Evolutionary conservation across 2,113 vertebrate species (phyloP).

Genomic region (Maccullochella peelii): DNA sequence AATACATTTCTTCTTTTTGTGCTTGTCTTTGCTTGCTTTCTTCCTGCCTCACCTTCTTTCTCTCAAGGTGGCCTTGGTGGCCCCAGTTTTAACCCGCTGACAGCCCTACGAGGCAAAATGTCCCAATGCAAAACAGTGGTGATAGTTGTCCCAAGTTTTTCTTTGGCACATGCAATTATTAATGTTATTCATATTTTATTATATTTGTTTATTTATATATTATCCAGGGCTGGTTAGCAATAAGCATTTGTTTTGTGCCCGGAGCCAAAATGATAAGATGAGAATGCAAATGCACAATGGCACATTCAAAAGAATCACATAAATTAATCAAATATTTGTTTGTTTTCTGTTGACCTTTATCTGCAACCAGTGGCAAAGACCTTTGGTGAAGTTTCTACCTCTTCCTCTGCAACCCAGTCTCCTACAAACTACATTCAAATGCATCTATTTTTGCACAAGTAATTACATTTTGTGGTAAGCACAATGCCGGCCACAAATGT

Average conservation of each 20-base stretch:
- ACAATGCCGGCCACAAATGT: not conserved
- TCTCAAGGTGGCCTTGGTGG: slow-evolving; percentile 12
- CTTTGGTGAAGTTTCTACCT: not conserved
- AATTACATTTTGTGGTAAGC: not conserved
- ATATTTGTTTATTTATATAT: slow-evolving; percentile 27
- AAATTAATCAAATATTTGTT: slow-evolving; percentile 17
- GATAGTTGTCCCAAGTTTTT: not conserved
- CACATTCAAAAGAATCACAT: slow-evolving; percentile 33
- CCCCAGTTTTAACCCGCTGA: not conserved
- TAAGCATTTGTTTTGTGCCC: slow-evolving; percentile 24
- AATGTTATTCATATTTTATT: slow-evolving; percentile 22
- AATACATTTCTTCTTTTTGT: slow-evolving; percentile 19
- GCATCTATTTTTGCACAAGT: not conserved
- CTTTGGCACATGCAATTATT: slow-evolving; percentile 19
- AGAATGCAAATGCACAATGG: slow-evolving; percentile 30
- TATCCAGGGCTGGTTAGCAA: not conserved
- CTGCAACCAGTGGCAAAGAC: not conserved
- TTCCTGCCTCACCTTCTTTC: slow-evolving; percentile 18
- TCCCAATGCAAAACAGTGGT: slow-evolving; percentile 12
- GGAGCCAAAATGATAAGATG: slow-evolving; percentile 29
- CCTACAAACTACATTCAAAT: not conserved
- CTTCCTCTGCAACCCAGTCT: not conserved
- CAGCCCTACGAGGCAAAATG: not conserved
- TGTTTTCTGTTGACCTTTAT: slow-evolving; percentile 28
- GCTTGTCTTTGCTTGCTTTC: not conserved